Conservation (phyloP, 2,797 vertebrate genomes). For the Graptemys geographica region DNA sequence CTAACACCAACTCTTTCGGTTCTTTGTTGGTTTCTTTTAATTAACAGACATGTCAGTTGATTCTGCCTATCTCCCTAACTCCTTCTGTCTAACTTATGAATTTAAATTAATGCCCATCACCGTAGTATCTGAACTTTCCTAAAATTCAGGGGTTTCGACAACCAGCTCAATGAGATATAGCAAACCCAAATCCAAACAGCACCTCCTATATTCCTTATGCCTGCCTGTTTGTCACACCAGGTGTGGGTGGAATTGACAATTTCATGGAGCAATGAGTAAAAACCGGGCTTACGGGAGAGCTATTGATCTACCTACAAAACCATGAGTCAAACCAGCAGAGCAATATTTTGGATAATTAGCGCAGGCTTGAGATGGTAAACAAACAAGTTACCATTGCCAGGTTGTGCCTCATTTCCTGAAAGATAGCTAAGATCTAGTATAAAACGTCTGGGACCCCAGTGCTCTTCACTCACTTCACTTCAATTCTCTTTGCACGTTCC, state of each 20-base stretch:
- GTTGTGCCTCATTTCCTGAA: neutral
- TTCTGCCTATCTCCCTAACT: neutral
- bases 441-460: rapidly evolving
- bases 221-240: rapidly evolving
- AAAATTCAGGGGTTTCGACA: neutral
- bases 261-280: neutral
- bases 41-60: neutral
- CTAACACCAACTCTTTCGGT: neutral
- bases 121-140: neutral
- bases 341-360: slow-evolving; percentile 19
- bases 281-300: neutral
- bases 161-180: neutral
- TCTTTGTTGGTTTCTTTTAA: neutral
- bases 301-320: neutral
- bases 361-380: neutral
- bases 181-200: neutral
- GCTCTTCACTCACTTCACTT: neutral
- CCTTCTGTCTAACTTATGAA: too few species aligned
- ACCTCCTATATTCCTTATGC: neutral
- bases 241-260: slow-evolving; percentile 27
- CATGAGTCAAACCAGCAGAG: slow-evolving; percentile 26
- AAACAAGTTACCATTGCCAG: neutral
- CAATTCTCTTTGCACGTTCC: rapidly evolving
- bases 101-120: neutral
- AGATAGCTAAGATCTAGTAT: rapidly evolving